Percentiles rank a stretch among this genome's conserved stretches.
phyloP scores from a whole-genome alignment of 2,888 invertebrate genomes.

The Melanchra persicariae region DNA sequence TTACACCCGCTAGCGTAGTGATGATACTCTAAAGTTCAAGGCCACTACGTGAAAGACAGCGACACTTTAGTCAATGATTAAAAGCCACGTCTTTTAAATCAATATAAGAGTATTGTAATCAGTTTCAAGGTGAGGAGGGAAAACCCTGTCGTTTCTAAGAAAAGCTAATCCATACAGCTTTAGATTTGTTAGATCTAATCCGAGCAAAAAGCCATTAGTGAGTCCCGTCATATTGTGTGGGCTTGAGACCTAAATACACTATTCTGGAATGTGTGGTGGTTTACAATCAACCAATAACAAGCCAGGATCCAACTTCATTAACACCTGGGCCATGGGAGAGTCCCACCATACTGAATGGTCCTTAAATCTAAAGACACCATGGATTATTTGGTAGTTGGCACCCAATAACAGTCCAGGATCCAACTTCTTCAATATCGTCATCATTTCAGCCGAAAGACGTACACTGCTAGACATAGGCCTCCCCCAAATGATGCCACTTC shows the following conservation, averaged over 20 bases:
- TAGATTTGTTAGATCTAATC: neutral
- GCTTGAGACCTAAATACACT: neutral
- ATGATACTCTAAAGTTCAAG: constrained; percentile 59
- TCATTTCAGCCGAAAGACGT: neutral
- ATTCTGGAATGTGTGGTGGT: neutral
- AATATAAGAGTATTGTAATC: constrained; percentile 25
- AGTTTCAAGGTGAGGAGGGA: neutral
- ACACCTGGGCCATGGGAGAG: too few species aligned
- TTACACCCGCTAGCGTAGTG: constrained; percentile 19
- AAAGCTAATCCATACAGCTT: neutral
- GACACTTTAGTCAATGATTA: constrained; percentile 31
- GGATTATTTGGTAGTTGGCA: too few species aligned
- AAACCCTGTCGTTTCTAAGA: constrained; percentile 3
- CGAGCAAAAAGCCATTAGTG: neutral
- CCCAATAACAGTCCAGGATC: too few species aligned
- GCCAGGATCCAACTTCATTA: too few species aligned
- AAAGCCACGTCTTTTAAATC: constrained; percentile 26
- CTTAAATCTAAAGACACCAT: too few species aligned
- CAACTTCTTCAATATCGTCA: neutral
- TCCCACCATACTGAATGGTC: too few species aligned
- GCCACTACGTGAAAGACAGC: constrained; percentile 38
- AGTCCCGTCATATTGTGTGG: neutral
- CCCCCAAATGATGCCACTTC: neutral
- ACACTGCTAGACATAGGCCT: neutral
- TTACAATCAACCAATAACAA: neutral